Conservation (phyloP, 2,113 vertebrate species). For the Raphicerus campestris region DNA sequence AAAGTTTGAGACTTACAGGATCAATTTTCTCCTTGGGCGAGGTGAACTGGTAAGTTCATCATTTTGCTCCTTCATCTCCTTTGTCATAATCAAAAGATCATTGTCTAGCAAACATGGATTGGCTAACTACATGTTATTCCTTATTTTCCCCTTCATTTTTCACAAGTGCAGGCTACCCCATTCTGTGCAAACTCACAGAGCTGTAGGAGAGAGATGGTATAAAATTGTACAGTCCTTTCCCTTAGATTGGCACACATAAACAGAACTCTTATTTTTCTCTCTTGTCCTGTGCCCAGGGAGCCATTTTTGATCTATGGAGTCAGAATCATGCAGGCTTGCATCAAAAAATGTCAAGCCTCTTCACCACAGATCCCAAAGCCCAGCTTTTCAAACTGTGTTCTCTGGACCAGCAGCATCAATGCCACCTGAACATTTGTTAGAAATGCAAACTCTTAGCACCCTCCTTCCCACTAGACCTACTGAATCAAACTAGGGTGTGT, state of each 20-base stretch:
- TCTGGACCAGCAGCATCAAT: background rate
- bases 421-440: conserved; percentile 4
- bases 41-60: background rate
- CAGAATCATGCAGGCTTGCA: background rate
- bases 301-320: conserved; percentile 7
- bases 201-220: background rate
- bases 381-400: conserved; percentile 7
- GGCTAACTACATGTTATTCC: background rate
- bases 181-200: background rate
- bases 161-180: background rate
- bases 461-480: background rate
- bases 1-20: background rate
- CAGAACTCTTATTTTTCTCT: background rate
- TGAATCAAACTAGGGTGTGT: conserved; percentile 3
- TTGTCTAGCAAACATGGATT: background rate
- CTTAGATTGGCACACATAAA: background rate
- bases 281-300: background rate
- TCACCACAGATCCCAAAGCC: background rate
- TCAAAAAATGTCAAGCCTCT: background rate
- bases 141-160: background rate
- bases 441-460: background rate
- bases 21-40: background rate
- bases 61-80: background rate
- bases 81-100: background rate
- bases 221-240: background rate